Percentiles rank a stretch among this genome's conserved stretches.
Evolutionary conservation across 2,888 invertebrate species (phyloP).

Genomic region (Eumerus sabulonum): DNA sequence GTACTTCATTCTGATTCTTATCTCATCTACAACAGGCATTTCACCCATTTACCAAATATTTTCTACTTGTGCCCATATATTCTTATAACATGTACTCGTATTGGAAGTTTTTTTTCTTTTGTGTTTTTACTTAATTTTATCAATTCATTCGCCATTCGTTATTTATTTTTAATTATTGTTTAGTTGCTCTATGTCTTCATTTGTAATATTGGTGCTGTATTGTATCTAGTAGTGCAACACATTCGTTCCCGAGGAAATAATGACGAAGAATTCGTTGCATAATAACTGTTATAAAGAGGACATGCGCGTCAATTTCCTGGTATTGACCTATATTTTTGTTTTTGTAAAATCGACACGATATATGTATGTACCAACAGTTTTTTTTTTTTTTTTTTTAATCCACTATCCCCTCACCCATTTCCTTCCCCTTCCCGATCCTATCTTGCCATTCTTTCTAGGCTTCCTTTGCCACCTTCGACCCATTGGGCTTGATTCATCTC

Average conservation of each 20-base stretch:
- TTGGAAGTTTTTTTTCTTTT: too few species aligned
- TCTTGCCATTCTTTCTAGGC: too few species aligned
- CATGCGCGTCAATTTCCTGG: constrained; percentile 68
- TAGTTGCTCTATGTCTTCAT: constrained; percentile 15
- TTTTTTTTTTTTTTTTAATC: too few species aligned
- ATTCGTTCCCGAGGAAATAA: constrained; percentile 43
- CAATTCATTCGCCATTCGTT: constrained; percentile 29
- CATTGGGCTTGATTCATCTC: too few species aligned
- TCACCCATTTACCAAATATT: too few species aligned
- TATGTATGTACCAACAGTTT: constrained; percentile 25
- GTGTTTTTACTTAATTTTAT: neutral
- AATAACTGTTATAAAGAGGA: constrained; percentile 63
- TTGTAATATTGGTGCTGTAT: neutral
- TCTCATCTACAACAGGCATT: too few species aligned
- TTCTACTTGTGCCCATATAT: too few species aligned
- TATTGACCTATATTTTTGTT: constrained; percentile 66
- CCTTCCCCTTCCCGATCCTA: too few species aligned
- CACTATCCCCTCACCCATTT: too few species aligned
- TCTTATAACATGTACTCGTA: too few species aligned
- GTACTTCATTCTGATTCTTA: too few species aligned
- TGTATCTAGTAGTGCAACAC: constrained; percentile 53
- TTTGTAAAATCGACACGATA: constrained; percentile 47
- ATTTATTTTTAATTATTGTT: constrained; percentile 5
- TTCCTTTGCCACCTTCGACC: too few species aligned
- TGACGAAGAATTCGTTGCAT: constrained; percentile 62